Evolutionary conservation across 2,113 vertebrate genomes (phyloP), one percentile per base, ranked within the genome.

Genomic region (Sturnus vulgaris): DNA sequence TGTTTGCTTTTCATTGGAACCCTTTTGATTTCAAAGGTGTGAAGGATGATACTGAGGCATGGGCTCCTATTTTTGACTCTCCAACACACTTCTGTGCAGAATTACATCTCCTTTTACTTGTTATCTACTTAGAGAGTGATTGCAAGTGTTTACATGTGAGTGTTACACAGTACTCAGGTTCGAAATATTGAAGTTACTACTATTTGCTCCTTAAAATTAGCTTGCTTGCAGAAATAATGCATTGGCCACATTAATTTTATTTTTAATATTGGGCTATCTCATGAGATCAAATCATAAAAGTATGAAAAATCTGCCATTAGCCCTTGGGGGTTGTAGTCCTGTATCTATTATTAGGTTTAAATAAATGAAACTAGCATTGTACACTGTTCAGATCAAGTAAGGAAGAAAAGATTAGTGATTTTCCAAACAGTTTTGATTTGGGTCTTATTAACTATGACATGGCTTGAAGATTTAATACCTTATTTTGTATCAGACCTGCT

Each of bases 21-120:
- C 44, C 80, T 56, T 97, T 95, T 83, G 86, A 78, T 82, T 89
- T 91, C 49, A 84, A 72, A 88, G 72, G 44, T 59, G 73, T 75
- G 53, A 83, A 75, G 93, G 72, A 52, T 9, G 42, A 46, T 55
- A 17, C 80, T 88, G 87, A 92, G 87, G 46, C n/a, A 2, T 2
- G 13, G 57, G 42, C 44, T 81, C 30, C 17, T 50, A 0, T 33
- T 81, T 84, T 44, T 79, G 70, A 69, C 5, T 61, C 79, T 80
- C 47, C 49, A 40, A 1, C 39, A 39, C 22, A 9, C 21, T 73
- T 7, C 57, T 63, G 59, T 39, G 28, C 30, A n/a, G 33, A 31
- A 21, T 65, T 73, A 13, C 55, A 52, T 72, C 55, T 77, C 28
- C 52, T 83, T 68, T 61, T 24, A 52, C 39, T 69, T 42, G 8